Evolutionary conservation across 2,888 invertebrate species (phyloP), one percentile per base, ranked within the genome.

Genomic region (Drosophila glabriapex): DNA sequence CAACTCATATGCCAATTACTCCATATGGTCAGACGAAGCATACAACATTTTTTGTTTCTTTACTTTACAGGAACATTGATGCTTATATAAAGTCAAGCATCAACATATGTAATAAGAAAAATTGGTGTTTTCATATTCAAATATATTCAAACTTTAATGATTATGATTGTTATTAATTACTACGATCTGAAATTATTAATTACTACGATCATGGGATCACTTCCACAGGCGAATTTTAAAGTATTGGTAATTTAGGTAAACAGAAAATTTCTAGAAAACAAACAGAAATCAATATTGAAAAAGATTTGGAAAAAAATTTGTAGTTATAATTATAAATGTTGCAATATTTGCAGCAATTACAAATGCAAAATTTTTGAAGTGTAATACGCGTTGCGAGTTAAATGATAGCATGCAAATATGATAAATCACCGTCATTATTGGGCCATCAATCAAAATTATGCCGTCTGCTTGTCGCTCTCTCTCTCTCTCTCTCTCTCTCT

Each of bases 381-480:
- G 71, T 65, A 63, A 56, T 41, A 25, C 60, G 64, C 69, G 56
- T 35, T 70, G 58, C 37, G 46, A 55, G 66, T 54, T 37, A 56
- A 70, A 56, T 79, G 54, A 77, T 85, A 66, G 73, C 82, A 92
- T 91, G 91, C 91, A 92, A 92, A 91, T 92, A 89, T 91, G 92
- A 92, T 92, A 91, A 92, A 93, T 93, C 91, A 92, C 91, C 85
- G 82, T 85, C 92, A 92, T 92, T 92, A 93, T 91, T 91, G 88
- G 81, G 79, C 83, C 91, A 93, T 93, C 92, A 92, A 93, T 93
- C 92, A 93, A 90, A 93, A 93, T 93, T 92, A 92, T 83, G 82
- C 81, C 65, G 76, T 76, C 72, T 63, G 71, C 49, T 35, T 67
- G 62, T 61, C 64, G 49, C 56, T 53, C 66, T 61, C 50, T 60